These are phyloP conservation scores for Euglossa dilemma DNA, from an alignment of 1,140 invertebrate species.

Conservation along the genomic window DNA sequence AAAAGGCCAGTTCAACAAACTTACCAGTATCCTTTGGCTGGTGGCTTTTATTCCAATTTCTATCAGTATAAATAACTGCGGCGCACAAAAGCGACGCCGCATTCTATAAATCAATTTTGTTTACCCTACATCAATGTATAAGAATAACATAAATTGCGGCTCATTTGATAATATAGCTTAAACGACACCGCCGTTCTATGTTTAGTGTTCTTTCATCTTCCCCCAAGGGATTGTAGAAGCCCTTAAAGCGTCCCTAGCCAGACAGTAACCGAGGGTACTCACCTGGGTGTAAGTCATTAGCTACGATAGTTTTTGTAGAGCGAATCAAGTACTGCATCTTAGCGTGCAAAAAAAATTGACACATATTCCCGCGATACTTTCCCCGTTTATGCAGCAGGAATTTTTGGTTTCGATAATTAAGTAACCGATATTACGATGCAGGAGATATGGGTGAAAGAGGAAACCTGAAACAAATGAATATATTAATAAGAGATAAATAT, in stretches of 20 bases:
- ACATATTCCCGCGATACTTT: neutral
- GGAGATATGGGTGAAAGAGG: too few species aligned
- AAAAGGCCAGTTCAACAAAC: neutral
- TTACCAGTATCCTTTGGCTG: neutral
- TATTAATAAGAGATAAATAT: too few species aligned
- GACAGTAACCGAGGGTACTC: conserved; percentile 52
- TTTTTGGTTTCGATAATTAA: too few species aligned
- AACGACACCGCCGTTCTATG: conserved; percentile 42
- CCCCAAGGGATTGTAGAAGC: conserved; percentile 51
- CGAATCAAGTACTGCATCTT: neutral
- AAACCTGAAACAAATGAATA: too few species aligned
- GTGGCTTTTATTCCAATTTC: neutral
- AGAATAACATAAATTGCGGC: neutral
- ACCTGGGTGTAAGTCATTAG: conserved; percentile 30
- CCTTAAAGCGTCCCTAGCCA: conserved; percentile 58
- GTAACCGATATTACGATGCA: too few species aligned
- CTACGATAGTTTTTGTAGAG: conserved; percentile 23
- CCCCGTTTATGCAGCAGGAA: neutral
- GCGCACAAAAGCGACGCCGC: neutral
- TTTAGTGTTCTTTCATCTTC: conserved; percentile 54
- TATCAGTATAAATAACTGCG: conserved; percentile 11
- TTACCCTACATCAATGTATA: neutral
- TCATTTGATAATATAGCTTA: conserved; percentile 2
- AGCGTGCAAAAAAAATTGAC: neutral
- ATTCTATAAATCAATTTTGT: neutral